Base-by-base conservation (phyloP, 2,797 vertebrate species). In the Centroberyx gerrardi region DNA sequence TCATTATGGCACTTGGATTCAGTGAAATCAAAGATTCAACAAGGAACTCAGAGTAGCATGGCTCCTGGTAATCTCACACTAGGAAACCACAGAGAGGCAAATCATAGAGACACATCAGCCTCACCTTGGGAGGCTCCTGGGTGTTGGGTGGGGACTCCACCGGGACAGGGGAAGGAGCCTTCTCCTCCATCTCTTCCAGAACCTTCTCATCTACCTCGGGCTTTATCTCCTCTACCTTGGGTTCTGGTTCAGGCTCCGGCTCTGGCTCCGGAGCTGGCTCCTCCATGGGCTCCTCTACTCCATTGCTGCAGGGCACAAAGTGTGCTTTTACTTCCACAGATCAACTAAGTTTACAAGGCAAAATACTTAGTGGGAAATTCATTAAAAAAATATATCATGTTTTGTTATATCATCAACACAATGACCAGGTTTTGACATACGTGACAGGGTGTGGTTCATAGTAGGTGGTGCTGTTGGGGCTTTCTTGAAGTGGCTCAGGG, bases 401-500 rank as follows among this genome's bases (percentile, higher is more conserved):
- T 4, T 54, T 28, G 5, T 33, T 51, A 40, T 4, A 29, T 46
- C 3, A n/a, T 33, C 13, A 36, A 61, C 9, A 15, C 44, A 61
- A 62, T 10, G 3, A 62, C 40, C 0, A 76, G 3, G 18, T 46
- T 54, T 55, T n/a, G 9, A 51, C 88, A 38, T 92, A 99, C 98
- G 95, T 94, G 74, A 98, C 97, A 70, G 97, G 95, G 72, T 97
- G 97, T 58, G 95, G 86, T 70, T 99, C 98, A 33, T 97, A 99
- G 75, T 97, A 99, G 81, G 95, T 93, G 85, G 95, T 89, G 83
- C 94, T 96, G 92, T 91, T 97, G 9, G 97, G 82, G 53, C 94
- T 98, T 87, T 99, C 97, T 88, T 98, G 97, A 64, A 96, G 95
- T 15, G 96, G 96, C 76, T 99, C 97, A 61, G 97, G 98, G 18